A percentile compares a stretch with the other conserved stretches of the same genome.
phyloP scores from a whole-genome alignment of 2,888 invertebrate species.

The Pheosia gnoma region DNA sequence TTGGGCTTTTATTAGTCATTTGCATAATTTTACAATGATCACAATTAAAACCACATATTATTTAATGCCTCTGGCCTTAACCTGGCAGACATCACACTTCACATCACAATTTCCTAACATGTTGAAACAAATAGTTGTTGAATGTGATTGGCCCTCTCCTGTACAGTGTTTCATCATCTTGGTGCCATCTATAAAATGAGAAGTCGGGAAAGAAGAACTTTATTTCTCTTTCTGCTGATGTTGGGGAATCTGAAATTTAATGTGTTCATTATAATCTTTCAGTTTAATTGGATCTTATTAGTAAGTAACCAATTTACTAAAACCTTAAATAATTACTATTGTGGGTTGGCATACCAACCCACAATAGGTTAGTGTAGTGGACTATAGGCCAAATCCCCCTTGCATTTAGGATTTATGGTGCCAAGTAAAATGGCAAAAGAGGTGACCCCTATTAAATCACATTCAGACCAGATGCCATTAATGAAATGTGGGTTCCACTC shows the following conservation, averaged over 20 bases:
- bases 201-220: slow-evolving; percentile 94
- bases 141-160: slow-evolving; percentile 80
- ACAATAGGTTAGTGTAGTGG: too few species aligned
- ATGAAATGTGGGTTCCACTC: too few species aligned
- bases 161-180: slow-evolving; percentile 78
- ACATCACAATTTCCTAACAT: slow-evolving; percentile 69
- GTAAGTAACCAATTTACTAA: too few species aligned
- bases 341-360: too few species aligned
- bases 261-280: neutral
- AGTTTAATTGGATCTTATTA: neutral
- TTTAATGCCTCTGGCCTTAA: neutral
- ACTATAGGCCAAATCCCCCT: too few species aligned
- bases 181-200: slow-evolving; percentile 86
- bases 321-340: too few species aligned
- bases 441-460: too few species aligned
- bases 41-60: neutral
- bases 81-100: neutral
- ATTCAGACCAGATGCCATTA: too few species aligned
- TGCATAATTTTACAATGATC: neutral
- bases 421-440: too few species aligned
- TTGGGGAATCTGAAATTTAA: slow-evolving; percentile 86
- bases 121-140: slow-evolving; percentile 81
- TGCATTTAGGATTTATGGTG: too few species aligned
- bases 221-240: slow-evolving; percentile 91
- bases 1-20: too few species aligned